Evolutionary conservation across 2,888 invertebrate species (phyloP), one percentile per base, ranked within the genome.

Genomic region (Platycheirus rosarum): DNA sequence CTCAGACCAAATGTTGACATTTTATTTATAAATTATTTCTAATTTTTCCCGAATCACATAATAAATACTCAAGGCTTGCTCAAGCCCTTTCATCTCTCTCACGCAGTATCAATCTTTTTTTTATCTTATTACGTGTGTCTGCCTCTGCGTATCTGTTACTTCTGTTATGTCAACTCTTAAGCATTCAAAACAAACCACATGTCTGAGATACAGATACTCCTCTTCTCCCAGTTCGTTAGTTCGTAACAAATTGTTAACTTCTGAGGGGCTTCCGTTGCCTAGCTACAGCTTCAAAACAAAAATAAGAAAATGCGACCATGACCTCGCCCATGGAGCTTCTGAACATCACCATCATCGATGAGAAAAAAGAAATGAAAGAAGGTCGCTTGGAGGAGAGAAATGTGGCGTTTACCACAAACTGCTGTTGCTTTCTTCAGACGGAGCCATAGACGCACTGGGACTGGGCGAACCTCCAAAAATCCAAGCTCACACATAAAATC

Each of bases 301-400:
- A 18, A 53, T 8, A 57, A 40, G 20, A 60, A 66, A 62, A 62
- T 37, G 51, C 80, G 84, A 80, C 84, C 84, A 84, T 84, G 84
- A 84, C 84, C 84, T 84, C 84, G 84, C 80, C 80, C 65, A 76
- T 80, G 55, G 73, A 73, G 53, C 40, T 42, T 49, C 40, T 51
- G 16, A 37, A 14, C 16, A 49, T 23, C 57, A 23, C 65, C 26
- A 42, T 26, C 14, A 11, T 26, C 65, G 14, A n/a, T n/a, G n/a
- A n/a, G n/a, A n/a, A n/a, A n/a, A n/a, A 65, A 75, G 75, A 79
- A 55, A 57, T 42, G 37, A 68, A 68, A 79, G 55, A 79, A 68
- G 68, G 66, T 73, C 37, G 49, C 32, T 57, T 40, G 13, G 57
- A 55, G 14, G 37, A 26, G 18, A 44, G 29, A 55, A 55, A 55